Conservation (phyloP, 2,888 invertebrate species). For the Belgica antarctica region DNA sequence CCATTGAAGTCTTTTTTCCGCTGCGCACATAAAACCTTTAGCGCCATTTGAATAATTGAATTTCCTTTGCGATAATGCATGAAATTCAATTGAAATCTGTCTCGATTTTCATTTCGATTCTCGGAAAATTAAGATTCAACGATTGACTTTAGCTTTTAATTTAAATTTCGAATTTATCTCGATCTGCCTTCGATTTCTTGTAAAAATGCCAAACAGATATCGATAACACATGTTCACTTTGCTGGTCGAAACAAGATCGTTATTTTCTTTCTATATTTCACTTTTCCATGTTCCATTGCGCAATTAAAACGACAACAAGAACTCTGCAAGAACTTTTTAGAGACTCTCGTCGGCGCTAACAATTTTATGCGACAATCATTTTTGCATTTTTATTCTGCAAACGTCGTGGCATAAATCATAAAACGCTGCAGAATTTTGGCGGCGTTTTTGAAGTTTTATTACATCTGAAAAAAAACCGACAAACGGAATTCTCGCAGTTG, state of each 20-base stretch:
- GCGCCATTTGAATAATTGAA: constrained; percentile 27
- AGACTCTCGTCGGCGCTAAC: background rate
- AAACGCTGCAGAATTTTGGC: constrained; percentile 4
- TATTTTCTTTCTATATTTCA: constrained; percentile 1
- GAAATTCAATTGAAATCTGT: constrained; percentile 23
- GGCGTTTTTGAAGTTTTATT: constrained; percentile 9
- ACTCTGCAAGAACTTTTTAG: background rate
- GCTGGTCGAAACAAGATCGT: background rate
- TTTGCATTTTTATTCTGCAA: background rate
- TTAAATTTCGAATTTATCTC: constrained; percentile 17
- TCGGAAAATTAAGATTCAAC: constrained; percentile 26
- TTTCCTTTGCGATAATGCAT: constrained; percentile 20
- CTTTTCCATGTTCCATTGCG: background rate
- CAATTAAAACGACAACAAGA: constrained; percentile 16
- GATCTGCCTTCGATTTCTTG: constrained; percentile 2
- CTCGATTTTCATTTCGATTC: background rate
- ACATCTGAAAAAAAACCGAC: background rate
- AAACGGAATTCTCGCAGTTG: background rate
- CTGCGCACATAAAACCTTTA: too few relatives aligned
- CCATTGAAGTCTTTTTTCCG: constrained; percentile 43
- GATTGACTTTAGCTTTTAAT: background rate
- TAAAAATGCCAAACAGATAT: constrained; percentile 5
- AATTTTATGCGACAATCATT: background rate
- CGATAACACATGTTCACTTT: constrained; percentile 2
- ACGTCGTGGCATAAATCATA: background rate